Base-by-base conservation (phyloP, 2,113 vertebrate genomes). In the Otolemur garnettii region DNA sequence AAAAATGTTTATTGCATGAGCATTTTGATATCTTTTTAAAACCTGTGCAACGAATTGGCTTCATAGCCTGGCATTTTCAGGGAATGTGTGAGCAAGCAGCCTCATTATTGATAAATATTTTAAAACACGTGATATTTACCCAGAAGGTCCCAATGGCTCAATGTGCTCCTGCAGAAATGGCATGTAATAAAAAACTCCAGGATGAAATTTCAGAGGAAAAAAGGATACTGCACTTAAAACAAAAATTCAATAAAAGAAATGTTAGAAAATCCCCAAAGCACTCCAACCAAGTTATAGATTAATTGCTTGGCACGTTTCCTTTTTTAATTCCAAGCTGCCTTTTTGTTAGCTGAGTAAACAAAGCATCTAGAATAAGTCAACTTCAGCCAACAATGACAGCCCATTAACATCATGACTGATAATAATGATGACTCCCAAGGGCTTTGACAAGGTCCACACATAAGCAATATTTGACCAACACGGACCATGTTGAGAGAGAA, bases 271-370 rank as follows among this genome's bases (percentile, higher is more conserved):
- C 97, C 97, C 96, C 84, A 95, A 87, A 93, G 90, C 64, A 55
- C 93, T 81, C 55, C 71, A 88, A 82, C 97, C 79, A 84, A 95
- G 53, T 97, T 97, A 97, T 97, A 95, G 97, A 97, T 97, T 98
- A 98, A 98, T 98, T 98, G 96, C 96, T 97, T 98, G 97, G 96
- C 97, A 97, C 91, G 4, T 95, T 97, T 98, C 89, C 96, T 66
- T 89, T 96, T 97, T 96, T 87, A 98, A 95, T 96, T 95, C 95
- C 79, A 96, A 97, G 96, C 87, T 97, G 96, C 93, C 94, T 97
- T 97, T 96, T 93, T 97, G 97, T 90, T 96, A 90, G 91, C 88
- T 22, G 75, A 94, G 62, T 97, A 96, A 96, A 97, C n/a, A 86
- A 90, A 95, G 66, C 91, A 74, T 84, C 95, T 83, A 95, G 97